Evolutionary conservation across 2,888 invertebrate genomes (phyloP).

Genomic region (Drosophila imparisetae): DNA sequence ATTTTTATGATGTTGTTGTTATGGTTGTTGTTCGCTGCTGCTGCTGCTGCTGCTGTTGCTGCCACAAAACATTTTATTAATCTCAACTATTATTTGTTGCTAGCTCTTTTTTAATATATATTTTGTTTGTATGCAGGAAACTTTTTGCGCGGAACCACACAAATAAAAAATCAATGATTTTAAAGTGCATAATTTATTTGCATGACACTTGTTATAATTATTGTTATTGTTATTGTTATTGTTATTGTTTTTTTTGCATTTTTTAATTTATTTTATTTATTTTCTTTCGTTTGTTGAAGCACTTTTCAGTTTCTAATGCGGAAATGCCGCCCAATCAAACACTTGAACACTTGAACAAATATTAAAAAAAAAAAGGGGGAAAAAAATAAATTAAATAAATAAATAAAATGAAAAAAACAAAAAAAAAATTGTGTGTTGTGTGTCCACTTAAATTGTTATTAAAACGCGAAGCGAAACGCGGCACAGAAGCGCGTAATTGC

Average conservation of each 20-base stretch:
- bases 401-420: constrained; percentile 2
- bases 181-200: constrained; percentile 60
- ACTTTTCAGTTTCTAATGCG: constrained; percentile 58
- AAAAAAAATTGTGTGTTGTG: constrained; percentile 17
- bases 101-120: constrained; percentile 1
- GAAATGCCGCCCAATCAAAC: constrained; percentile 62
- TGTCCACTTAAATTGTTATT: constrained; percentile 26
- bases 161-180: constrained; percentile 6
- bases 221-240: constrained; percentile 8
- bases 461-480: constrained; percentile 34
- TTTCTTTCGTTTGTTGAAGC: constrained; percentile 30
- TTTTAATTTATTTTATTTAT: constrained; percentile 1
- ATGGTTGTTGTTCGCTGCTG: constrained; percentile 17
- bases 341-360: constrained; percentile 48
- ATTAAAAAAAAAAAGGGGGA: constrained; percentile 4
- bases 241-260: constrained; percentile 16
- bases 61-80: constrained; percentile 47
- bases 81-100: constrained; percentile 1
- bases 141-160: constrained; percentile 26
- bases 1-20: constrained; percentile 28
- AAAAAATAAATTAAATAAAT: constrained; percentile 10
- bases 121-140: constrained; percentile 25
- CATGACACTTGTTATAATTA: constrained; percentile 32
- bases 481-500: constrained; percentile 39
- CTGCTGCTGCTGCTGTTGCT: constrained; percentile 21